Evolutionary conservation across 1,140 invertebrate genomes (phyloP).

Genomic region (Drosophila neocordata): DNA sequence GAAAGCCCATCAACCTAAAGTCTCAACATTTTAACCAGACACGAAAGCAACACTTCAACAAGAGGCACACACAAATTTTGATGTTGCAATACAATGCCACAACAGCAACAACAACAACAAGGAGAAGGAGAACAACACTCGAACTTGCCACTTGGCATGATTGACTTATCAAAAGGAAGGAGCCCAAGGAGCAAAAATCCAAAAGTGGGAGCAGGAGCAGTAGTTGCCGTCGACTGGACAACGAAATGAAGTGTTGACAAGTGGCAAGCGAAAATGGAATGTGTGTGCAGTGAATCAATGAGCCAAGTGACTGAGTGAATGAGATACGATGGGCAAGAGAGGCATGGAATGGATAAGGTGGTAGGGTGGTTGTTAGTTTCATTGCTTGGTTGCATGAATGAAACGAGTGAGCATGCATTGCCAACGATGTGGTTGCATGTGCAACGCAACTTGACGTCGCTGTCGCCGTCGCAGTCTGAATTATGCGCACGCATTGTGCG

Average conservation of each 20-base stretch:
- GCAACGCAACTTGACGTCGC: constrained; percentile 45
- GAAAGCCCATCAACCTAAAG: constrained; percentile 32
- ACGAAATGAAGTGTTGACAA: constrained; percentile 77
- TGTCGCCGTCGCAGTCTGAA: constrained; percentile 58
- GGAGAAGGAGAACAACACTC: constrained; percentile 46
- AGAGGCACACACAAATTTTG: constrained; percentile 19
- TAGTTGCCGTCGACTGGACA: constrained; percentile 22
- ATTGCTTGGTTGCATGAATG: constrained; percentile 59
- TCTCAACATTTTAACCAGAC: constrained; percentile 29
- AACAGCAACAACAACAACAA: constrained; percentile 26
- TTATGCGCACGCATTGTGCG: constrained; percentile 81
- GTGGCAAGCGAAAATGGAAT: constrained; percentile 75
- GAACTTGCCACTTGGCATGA: constrained; percentile 78
- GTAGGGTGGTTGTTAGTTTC: background rate
- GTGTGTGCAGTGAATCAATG: constrained; percentile 77
- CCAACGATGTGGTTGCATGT: constrained; percentile 59
- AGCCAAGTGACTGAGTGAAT: constrained; percentile 55
- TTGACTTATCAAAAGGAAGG: constrained; percentile 77
- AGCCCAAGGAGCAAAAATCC: constrained; percentile 21
- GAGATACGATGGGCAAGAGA: constrained; percentile 28
- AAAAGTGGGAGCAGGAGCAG: constrained; percentile 36
- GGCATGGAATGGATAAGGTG: background rate
- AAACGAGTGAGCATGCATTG: constrained; percentile 35
- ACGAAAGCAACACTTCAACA: constrained; percentile 19
- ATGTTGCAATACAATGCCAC: constrained; percentile 51